These are phyloP conservation scores for Furnarius figulus DNA, from an alignment of 2,113 vertebrate genomes.

Conservation along the genomic window DNA sequence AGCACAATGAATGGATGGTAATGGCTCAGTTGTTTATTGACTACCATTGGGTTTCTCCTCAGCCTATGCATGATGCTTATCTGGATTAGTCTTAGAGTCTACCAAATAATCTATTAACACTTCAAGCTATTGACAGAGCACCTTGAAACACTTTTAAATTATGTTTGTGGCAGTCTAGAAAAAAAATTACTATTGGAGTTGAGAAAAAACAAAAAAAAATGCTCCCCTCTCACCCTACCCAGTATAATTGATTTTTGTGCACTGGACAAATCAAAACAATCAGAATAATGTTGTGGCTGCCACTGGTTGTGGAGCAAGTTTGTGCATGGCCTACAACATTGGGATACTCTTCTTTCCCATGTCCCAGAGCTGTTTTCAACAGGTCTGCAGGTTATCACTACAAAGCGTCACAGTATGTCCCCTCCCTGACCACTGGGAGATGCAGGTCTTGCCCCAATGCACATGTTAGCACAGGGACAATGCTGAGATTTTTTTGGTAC, in stretches of 20 bases:
- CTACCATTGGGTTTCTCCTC: not conserved
- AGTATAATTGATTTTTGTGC: not conserved
- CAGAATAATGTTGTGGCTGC: not conserved
- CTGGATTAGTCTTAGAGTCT: not conserved
- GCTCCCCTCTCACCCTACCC: not conserved
- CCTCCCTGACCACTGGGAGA: not conserved
- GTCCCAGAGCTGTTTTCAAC: not conserved
- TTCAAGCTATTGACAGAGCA: not conserved
- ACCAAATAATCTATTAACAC: not conserved
- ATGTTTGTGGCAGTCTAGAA: not conserved
- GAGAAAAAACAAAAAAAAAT: not conserved
- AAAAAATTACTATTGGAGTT: not conserved
- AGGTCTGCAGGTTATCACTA: not conserved
- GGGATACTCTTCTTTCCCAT: accelerated
- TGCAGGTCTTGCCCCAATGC: not conserved
- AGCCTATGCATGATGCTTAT: not conserved
- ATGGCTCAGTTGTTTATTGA: not conserved
- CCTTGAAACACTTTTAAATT: not conserved
- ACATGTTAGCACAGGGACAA: not conserved
- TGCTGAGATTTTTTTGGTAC: not conserved
- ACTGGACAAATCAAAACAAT: not conserved
- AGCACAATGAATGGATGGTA: not conserved
- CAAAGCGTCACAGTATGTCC: not conserved
- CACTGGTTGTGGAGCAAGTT: not conserved
- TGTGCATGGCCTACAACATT: not conserved